Evolutionary conservation across 2,888 invertebrate species (phyloP).

Genomic region (Synanthedon formicaeformis): DNA sequence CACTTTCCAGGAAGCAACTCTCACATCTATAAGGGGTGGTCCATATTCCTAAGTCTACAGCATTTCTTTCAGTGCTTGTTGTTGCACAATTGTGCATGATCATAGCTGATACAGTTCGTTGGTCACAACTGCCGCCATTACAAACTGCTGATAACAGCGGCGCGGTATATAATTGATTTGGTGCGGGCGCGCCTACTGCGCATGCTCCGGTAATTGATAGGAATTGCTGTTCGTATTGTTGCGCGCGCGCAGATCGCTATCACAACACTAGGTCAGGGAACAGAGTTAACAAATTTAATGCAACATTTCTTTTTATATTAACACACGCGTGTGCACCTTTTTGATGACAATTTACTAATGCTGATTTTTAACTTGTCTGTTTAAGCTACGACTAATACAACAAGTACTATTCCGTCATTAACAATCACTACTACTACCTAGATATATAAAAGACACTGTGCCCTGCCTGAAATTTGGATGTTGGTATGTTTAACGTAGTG

Average conservation of each 20-base stretch:
- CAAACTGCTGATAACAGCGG: neutral
- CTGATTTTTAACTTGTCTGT: too few species aligned
- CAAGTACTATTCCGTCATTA: too few species aligned
- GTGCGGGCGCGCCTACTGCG: conserved; percentile 20
- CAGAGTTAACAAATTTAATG: neutral
- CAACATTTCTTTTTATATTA: neutral
- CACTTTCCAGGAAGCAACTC: neutral
- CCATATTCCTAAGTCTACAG: neutral
- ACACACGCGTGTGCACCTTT: too few species aligned
- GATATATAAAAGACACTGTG: too few species aligned
- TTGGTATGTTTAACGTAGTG: too few species aligned
- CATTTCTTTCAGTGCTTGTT: neutral
- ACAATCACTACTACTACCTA: too few species aligned
- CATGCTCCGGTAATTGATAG: conserved; percentile 9
- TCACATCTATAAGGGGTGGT: too few species aligned
- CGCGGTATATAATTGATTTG: conserved; percentile 23
- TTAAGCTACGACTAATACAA: too few species aligned
- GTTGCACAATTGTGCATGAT: neutral
- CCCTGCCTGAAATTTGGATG: too few species aligned
- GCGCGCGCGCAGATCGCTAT: neutral
- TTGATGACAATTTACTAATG: too few species aligned
- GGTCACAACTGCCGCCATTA: neutral
- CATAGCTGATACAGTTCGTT: neutral
- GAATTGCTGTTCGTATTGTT: neutral
- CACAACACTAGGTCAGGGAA: neutral